Evolutionary conservation across 2,113 vertebrate genomes (phyloP).

Genomic region (Tenrec ecaudatus): DNA sequence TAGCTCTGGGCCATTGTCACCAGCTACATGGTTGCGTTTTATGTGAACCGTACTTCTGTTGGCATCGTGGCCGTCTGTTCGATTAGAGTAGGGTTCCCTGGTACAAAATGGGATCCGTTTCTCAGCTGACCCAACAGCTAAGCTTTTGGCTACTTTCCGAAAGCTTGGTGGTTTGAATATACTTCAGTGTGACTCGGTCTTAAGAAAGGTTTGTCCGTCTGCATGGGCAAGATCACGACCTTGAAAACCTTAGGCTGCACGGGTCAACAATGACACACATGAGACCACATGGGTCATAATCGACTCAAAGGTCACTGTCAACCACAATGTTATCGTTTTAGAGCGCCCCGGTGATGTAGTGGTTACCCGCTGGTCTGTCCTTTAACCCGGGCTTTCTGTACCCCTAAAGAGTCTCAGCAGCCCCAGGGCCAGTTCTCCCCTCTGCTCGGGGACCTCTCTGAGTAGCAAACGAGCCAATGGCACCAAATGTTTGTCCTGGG

Average conservation of each 20-base stretch:
- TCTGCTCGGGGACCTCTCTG: too few species aligned
- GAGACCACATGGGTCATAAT: neutral
- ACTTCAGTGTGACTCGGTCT: neutral
- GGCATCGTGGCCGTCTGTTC: constrained; percentile 31
- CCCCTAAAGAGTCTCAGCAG: too few species aligned
- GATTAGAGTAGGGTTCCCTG: constrained; percentile 12
- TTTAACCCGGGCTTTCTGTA: too few species aligned
- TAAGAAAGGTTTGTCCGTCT: neutral
- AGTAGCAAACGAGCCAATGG: too few species aligned
- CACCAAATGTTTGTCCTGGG: neutral
- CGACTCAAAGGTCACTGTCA: neutral
- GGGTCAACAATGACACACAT: neutral
- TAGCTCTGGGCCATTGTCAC: constrained; percentile 62
- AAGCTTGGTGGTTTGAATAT: neutral
- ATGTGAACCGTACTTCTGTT: constrained; percentile 56
- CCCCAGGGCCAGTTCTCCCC: too few species aligned
- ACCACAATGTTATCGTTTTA: neutral
- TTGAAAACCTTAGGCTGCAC: neutral
- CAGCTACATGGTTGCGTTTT: constrained; percentile 38
- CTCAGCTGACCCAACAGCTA: neutral
- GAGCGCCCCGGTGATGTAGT: too few species aligned
- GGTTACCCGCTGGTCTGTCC: too few species aligned
- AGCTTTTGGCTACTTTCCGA: neutral
- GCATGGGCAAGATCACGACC: neutral
- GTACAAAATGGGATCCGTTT: constrained; percentile 54